phyloP scores from a whole-genome alignment of 2,113 vertebrate species.

The Meles meles region DNA sequence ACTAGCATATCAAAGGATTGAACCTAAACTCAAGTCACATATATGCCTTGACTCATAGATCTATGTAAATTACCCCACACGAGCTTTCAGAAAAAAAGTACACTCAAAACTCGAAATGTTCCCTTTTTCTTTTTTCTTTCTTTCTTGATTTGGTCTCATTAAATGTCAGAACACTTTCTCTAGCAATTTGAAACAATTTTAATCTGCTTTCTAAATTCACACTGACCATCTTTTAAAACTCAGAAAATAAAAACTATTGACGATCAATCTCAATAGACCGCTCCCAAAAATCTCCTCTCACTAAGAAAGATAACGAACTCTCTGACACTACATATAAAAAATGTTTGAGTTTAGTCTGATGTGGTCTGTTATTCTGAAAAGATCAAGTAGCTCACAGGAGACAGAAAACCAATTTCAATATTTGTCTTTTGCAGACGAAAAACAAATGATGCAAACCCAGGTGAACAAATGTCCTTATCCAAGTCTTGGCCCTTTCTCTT shows the following conservation, averaged over 20 bases:
- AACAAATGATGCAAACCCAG: not conserved
- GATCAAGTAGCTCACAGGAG: not conserved
- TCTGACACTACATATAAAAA: not conserved
- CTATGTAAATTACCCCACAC: not conserved
- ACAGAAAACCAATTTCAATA: constrained; percentile 15
- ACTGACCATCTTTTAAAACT: not conserved
- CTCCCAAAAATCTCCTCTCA: not conserved
- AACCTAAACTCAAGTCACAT: not conserved
- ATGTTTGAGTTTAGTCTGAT: not conserved
- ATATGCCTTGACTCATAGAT: not conserved
- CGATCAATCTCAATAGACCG: not conserved
- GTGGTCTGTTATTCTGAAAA: not conserved
- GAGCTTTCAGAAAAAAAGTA: not conserved
- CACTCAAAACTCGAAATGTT: not conserved
- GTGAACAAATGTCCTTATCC: not conserved
- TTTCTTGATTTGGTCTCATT: not conserved
- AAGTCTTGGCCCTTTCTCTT: not conserved
- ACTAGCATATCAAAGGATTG: not conserved
- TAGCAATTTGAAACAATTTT: not conserved
- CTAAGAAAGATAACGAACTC: not conserved
- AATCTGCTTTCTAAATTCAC: not conserved
- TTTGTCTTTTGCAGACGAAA: constrained; percentile 2
- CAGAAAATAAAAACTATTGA: not conserved
- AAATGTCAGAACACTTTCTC: not conserved
- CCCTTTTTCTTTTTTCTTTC: not conserved